Conservation (phyloP, 2,888 invertebrate species). For the Fragum fragum region DNA sequence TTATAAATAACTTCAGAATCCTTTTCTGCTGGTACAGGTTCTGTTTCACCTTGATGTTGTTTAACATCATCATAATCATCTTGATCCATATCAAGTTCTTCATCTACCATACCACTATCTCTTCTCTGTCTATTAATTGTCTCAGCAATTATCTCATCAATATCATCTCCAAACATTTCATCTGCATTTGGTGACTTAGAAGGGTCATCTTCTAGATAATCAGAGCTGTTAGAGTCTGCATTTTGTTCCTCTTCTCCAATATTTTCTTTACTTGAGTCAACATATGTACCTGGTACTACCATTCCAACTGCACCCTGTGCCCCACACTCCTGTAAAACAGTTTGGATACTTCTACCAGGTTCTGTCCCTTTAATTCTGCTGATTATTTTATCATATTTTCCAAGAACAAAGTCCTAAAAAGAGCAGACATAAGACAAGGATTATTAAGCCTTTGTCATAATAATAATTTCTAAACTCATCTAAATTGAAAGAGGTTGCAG, state of each 20-base stretch:
- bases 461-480: neutral
- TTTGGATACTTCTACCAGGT: conserved; percentile 5
- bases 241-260: neutral
- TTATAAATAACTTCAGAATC: too few species aligned
- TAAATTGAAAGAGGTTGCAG: neutral
- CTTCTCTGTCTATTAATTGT: neutral
- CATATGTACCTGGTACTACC: neutral
- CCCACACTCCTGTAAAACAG: neutral
- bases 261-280: neutral
- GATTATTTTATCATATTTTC: conserved; percentile 16
- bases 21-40: neutral
- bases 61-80: neutral
- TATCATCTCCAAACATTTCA: neutral
- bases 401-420: conserved; percentile 19
- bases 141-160: neutral
- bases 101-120: conserved; percentile 12
- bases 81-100: neutral
- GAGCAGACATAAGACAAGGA: neutral
- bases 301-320: neutral
- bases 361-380: neutral
- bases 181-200: neutral
- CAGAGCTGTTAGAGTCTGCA: neutral
- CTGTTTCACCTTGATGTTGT: neutral
- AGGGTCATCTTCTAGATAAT: neutral
- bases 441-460: neutral